Conservation (phyloP, 2,113 vertebrate genomes). For the Petaurus breviceps region DNA sequence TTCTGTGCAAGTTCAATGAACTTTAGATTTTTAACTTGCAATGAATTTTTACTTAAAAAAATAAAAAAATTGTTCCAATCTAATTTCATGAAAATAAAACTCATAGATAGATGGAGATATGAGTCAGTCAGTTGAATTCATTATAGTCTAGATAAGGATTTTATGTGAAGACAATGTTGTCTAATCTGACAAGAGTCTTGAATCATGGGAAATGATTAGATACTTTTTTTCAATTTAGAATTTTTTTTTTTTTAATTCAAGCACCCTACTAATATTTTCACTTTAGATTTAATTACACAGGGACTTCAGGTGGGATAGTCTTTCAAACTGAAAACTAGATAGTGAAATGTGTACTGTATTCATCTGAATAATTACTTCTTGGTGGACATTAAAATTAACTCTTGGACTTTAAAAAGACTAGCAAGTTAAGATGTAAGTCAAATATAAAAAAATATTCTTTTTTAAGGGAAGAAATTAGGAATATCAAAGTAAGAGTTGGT, state of each 20-base stretch:
- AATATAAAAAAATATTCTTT: neutral
- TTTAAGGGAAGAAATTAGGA: neutral
- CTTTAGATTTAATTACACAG: neutral
- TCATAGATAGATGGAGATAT: neutral
- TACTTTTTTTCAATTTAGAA: neutral
- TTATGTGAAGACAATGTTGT: neutral
- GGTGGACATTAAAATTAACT: neutral
- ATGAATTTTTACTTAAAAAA: neutral
- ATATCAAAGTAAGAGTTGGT: neutral
- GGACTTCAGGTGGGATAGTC: neutral
- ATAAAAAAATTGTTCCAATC: neutral
- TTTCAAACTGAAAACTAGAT: neutral
- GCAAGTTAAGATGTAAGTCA: neutral
- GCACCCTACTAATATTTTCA: neutral
- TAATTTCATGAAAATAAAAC: neutral
- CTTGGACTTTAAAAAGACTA: neutral
- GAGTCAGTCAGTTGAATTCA: neutral
- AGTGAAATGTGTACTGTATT: neutral
- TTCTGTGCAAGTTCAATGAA: neutral
- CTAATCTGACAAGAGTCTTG: neutral
- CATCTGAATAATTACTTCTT: neutral
- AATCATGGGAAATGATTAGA: neutral
- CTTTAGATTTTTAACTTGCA: neutral
- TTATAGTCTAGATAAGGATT: neutral
- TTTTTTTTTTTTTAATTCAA: too few species aligned